phyloP scores from a whole-genome alignment of 2,113 vertebrate genomes.

The Stercorarius parasiticus region DNA sequence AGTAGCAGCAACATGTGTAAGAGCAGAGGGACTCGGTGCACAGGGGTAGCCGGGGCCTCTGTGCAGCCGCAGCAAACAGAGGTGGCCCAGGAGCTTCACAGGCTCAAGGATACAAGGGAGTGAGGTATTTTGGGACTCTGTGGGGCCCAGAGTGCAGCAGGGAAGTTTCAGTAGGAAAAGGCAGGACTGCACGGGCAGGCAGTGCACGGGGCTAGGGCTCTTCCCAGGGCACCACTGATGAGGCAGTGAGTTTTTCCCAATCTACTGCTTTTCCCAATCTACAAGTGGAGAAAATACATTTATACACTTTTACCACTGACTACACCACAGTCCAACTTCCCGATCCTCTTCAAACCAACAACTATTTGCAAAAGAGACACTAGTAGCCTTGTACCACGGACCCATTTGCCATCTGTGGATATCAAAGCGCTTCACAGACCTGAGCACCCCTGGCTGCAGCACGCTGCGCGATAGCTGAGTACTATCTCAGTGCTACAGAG shows the following conservation, averaged over 20 bases:
- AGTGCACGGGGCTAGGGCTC: background rate
- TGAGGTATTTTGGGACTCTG: rapidly evolving
- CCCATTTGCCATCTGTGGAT: background rate
- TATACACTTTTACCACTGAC: background rate
- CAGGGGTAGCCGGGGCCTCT: rapidly evolving
- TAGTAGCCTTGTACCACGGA: rapidly evolving
- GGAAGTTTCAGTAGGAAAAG: background rate
- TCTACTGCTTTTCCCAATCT: background rate
- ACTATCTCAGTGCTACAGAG: background rate
- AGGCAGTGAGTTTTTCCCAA: background rate
- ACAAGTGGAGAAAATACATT: rapidly evolving
- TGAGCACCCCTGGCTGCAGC: background rate
- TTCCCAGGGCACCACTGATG: no score
- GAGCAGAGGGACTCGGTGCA: background rate
- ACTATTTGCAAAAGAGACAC: background rate
- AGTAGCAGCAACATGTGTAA: rapidly evolving
- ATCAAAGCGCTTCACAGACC: background rate
- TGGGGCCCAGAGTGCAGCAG: rapidly evolving
- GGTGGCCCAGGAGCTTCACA: background rate
- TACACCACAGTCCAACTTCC: background rate
- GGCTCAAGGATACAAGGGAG: rapidly evolving
- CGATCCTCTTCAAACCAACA: background rate
- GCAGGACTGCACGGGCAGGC: background rate
- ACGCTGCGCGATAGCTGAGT: rapidly evolving
- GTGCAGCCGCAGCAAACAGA: background rate